Evolutionary conservation across 1,140 invertebrate species (phyloP).

Genomic region (Conus betulinus): DNA sequence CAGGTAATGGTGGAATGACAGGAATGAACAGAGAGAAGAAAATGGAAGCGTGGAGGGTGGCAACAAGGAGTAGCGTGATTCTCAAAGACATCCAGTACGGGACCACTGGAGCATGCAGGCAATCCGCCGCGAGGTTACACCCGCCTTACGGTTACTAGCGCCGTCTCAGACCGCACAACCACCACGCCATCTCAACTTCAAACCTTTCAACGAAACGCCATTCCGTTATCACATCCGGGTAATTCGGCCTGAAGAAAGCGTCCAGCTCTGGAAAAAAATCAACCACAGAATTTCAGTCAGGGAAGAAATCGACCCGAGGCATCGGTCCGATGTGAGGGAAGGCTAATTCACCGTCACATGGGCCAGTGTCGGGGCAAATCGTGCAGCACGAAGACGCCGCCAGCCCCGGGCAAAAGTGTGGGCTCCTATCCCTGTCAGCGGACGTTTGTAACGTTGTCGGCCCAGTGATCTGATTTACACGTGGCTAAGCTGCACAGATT

Average conservation of each 20-base stretch:
- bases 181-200: background rate
- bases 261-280: background rate
- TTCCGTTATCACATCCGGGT: background rate
- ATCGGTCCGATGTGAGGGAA: background rate
- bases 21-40: no score
- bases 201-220: background rate
- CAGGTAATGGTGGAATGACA: no score
- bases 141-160: no score
- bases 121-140: no score
- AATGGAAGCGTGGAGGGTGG: no score
- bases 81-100: no score
- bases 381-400: background rate
- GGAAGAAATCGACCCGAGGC: no score
- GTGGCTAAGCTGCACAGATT: background rate
- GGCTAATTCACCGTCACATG: conserved; percentile 26
- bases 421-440: background rate
- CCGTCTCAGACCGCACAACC: no score
- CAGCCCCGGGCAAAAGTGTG: background rate
- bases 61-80: no score
- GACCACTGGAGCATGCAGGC: no score
- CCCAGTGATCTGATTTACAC: conserved; percentile 2
- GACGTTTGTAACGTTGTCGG: conserved; percentile 9
- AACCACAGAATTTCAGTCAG: background rate
- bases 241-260: no score
- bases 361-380: background rate